Evolutionary conservation across 2,113 vertebrate genomes (phyloP), one percentile per base, ranked within the genome.

Genomic region (Ochotona princeps): DNA sequence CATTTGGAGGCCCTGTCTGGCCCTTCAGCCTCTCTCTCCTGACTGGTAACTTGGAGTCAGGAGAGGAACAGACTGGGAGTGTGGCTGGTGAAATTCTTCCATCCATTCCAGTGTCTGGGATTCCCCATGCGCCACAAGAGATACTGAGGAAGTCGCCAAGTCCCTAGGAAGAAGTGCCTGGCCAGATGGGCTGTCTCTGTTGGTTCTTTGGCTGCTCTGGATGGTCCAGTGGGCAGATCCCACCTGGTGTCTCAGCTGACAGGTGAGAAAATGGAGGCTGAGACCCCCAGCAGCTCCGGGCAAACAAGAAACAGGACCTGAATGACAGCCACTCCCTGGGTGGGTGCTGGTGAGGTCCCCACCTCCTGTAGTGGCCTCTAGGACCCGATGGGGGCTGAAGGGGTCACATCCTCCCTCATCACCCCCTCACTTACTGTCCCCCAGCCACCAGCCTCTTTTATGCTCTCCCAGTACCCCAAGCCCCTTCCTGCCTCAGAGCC

Each of bases 31-130:
- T 9, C 2, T 35, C 35, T 85, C 57, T 14, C 0, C 67, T 65
- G 28, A 0, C 26, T 32, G 61, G 82, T 57, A 70, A 60, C 15
- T 25, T 54, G 73, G 65, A 76, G 44, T 63, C 51, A 23, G 67
- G 75, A 5, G 2, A 15, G 30, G 63, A 78, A 70, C 35, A 57
- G 47, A 47, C 54, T 78, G 91, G 83, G 94, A 94, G 86, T 74
- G 18, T 54, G 63, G 51, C 80, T 84, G 63, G 67, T 91, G 89
- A 85, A 83, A 81, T 60, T 35, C 76, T 26, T 49, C 63, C 76
- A 76, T 92, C 23, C 91, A 83, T 80, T 66, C 20, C 66, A 60
- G 47, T 12, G 83, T 93, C 88, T 93, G 86, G 93, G 83, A 86
- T 93, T 6, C 1, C 51, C 25, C 51, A 2, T 35, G 9, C 25